Evolutionary conservation across 2,113 vertebrate genomes (phyloP), one percentile per base, ranked within the genome.

Genomic region (Sphaerodactylus townsendi): DNA sequence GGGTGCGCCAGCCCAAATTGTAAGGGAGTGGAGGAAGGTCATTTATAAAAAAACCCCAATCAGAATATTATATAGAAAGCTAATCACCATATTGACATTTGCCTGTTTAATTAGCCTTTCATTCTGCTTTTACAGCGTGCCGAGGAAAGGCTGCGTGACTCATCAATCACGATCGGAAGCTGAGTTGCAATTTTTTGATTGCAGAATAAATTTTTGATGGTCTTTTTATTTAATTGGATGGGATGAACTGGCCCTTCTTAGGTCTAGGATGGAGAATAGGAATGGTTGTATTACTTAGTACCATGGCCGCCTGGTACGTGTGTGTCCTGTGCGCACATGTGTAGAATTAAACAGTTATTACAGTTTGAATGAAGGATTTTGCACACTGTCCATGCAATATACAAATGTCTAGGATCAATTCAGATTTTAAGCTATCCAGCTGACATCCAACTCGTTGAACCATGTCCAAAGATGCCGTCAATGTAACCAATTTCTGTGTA

Each of bases 11-110:
- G 73, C 66, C 37, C 84, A 88, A 87, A 90, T 90, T 64, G 77
- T 46, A 76, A 87, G 69, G 87, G 89, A 75, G 65, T n/a, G 11
- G 91, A 79, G 91, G 86, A 85, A 92, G 93, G 90, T 93, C 87
- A 88, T 88, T 90, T 84, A 84, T 89, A 87, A 25, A 94, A 93
- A 94, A 90, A n/a, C n/a, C n/a, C 90, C 85, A 90, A 90, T 90
- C 21, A 35, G 92, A 94, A 89, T 93, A 93, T 91, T 93, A 91
- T 89, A 91, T 86, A 44, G 81, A 21, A 2, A 83, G 90, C 86
- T 94, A 92, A 94, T 94, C 90, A 83, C 86, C 91, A 86, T 90
- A 92, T 92, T 90, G 92, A 94, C 87, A 93, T 93, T 93, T 92
- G 90, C 86, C 89, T 82, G 82, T 92, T 94, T 94, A 92, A 94